Conservation (phyloP, 2,113 vertebrate genomes). For the Misgurnus mizolepis region DNA sequence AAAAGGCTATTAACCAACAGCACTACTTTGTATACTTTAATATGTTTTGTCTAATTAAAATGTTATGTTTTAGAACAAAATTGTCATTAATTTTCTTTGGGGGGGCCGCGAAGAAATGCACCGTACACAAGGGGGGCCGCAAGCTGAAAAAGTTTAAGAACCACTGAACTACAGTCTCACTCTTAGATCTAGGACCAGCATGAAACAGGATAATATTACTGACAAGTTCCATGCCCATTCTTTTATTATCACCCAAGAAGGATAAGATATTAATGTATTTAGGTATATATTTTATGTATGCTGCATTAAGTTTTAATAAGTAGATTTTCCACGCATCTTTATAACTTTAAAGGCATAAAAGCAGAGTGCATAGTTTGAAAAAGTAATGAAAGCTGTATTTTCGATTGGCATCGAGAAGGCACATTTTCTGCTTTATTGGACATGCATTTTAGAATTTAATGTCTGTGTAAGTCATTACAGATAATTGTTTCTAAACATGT, state of each 20-base stretch:
- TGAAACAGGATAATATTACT: background rate
- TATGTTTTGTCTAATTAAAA: no score
- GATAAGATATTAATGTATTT: slow-evolving; percentile 55
- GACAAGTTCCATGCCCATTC: background rate
- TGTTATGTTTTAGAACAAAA: no score
- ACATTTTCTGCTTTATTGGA: slow-evolving; percentile 4
- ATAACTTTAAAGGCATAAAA: slow-evolving; percentile 46
- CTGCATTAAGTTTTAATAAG: slow-evolving; percentile 47
- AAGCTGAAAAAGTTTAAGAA: no score
- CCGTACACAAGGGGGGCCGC: no score
- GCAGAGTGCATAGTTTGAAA: slow-evolving; percentile 35
- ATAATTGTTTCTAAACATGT: no score
- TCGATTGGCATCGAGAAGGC: background rate
- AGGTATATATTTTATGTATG: slow-evolving; percentile 46
- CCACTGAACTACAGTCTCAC: no score
- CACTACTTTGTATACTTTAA: no score
- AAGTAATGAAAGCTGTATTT: slow-evolving; percentile 37
- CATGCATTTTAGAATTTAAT: background rate
- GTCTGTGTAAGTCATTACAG: no score
- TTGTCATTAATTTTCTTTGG: no score
- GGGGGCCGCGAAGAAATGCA: no score
- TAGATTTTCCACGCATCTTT: slow-evolving; percentile 37
- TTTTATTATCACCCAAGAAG: background rate
- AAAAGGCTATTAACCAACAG: no score
- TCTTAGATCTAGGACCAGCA: background rate